These are phyloP conservation scores for Chlorospingus flavigularis DNA, from an alignment of 2,797 vertebrate species.

Conservation along the genomic window DNA sequence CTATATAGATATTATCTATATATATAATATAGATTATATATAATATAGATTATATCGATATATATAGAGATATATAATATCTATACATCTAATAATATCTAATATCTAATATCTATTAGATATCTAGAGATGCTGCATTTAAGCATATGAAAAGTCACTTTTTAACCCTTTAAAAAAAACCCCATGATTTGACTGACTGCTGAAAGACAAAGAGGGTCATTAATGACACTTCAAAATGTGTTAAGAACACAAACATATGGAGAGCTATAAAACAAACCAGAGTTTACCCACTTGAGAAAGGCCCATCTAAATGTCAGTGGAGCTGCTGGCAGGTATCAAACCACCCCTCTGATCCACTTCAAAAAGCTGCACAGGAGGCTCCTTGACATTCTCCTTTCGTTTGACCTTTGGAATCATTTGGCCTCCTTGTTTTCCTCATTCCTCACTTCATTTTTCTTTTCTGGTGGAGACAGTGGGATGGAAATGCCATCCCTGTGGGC, in stretches of 20 bases:
- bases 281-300: background rate
- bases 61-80: too few relatives aligned
- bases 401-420: constrained; percentile 17
- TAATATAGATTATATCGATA: too few relatives aligned
- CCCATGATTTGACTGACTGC: background rate
- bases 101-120: too few relatives aligned
- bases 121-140: too few relatives aligned
- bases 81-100: too few relatives aligned
- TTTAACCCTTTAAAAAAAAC: too few relatives aligned
- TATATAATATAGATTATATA: too few relatives aligned
- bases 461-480: background rate
- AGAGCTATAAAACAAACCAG: background rate
- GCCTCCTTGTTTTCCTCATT: background rate
- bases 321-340: background rate
- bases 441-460: background rate
- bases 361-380: background rate
- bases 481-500: background rate
- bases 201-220: background rate
- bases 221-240: background rate
- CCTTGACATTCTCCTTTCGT: background rate
- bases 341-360: background rate
- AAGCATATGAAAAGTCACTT: too few relatives aligned
- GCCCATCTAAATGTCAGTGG: background rate
- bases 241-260: background rate
- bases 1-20: too few relatives aligned